Percentiles rank a stretch among this genome's conserved stretches.
phyloP scores from a whole-genome alignment of 2,797 vertebrate species.

The Sebastes cheni region DNA sequence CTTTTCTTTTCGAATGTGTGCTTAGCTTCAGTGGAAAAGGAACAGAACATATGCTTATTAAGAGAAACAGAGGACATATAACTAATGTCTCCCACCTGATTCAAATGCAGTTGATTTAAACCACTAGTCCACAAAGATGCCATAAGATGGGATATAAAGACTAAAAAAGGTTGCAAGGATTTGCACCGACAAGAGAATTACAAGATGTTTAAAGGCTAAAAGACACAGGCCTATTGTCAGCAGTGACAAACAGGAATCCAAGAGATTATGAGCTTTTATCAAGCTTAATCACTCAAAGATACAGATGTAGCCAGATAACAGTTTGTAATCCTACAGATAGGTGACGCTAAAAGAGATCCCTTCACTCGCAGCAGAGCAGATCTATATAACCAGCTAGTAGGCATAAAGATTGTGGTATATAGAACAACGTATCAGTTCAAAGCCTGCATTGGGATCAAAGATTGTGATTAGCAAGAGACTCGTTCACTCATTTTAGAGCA shows the following conservation, averaged over 20 bases:
- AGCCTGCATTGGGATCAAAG: constrained; percentile 45
- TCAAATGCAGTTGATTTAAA: not conserved
- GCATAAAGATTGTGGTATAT: not conserved
- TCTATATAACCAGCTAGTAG: not conserved
- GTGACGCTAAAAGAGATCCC: constrained; percentile 4
- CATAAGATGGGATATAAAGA: not conserved
- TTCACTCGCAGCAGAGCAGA: not conserved
- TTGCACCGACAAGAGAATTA: constrained; percentile 21
- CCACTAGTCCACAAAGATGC: not conserved
- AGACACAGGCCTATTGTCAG: constrained; percentile 21
- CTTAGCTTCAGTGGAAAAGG: not conserved
- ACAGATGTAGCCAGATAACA: constrained; percentile 43
- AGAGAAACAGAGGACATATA: not conserved
- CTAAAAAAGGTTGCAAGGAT: not conserved
- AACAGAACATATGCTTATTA: not conserved
- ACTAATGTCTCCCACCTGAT: not conserved
- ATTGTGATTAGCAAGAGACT: constrained; percentile 17
- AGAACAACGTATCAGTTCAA: constrained; percentile 20
- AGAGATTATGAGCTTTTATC: constrained; percentile 59
- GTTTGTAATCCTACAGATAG: constrained; percentile 45
- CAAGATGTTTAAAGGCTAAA: constrained; percentile 23
- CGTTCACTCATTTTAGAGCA: constrained; percentile 12
- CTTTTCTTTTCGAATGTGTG: not conserved
- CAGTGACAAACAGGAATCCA: constrained; percentile 33
- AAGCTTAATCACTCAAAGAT: constrained; percentile 47